Conservation (phyloP, 1,140 invertebrate genomes). For the Calycopis cecrops region DNA sequence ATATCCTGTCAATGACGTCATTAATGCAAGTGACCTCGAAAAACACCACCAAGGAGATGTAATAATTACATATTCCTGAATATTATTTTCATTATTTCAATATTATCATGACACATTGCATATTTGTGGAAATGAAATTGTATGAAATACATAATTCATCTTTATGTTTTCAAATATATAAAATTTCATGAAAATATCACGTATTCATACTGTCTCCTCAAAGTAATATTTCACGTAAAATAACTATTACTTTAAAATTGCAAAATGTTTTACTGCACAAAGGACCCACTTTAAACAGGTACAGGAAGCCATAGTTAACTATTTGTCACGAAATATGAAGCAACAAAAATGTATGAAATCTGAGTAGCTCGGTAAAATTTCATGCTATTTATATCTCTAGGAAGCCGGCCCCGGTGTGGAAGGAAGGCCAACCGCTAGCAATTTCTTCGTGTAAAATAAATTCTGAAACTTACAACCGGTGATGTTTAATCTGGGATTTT, state of each 20-base stretch:
- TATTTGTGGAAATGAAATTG: too few relatives aligned
- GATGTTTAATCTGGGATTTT: slow-evolving; percentile 59
- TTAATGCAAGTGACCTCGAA: too few relatives aligned
- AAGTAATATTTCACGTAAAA: slow-evolving; percentile 9
- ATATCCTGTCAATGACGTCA: too few relatives aligned
- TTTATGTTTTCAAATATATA: background rate
- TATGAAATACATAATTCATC: too few relatives aligned
- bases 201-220: slow-evolving; percentile 6
- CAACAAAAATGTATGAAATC: slow-evolving; percentile 64
- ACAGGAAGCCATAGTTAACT: slow-evolving; percentile 40
- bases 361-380: slow-evolving; percentile 50
- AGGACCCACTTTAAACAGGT: slow-evolving; percentile 33
- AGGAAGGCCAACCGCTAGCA: slow-evolving; percentile 53
- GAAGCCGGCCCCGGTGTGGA: slow-evolving; percentile 35
- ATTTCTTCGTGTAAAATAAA: slow-evolving; percentile 60
- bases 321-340: slow-evolving; percentile 66
- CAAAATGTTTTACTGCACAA: slow-evolving; percentile 24
- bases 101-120: too few relatives aligned
- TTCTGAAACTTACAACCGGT: slow-evolving; percentile 45
- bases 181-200: slow-evolving; percentile 5
- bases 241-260: slow-evolving; percentile 12
- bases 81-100: too few relatives aligned
- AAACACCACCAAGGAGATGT: too few relatives aligned
- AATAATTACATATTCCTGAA: too few relatives aligned
- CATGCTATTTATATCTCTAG: slow-evolving; percentile 53